Percentiles rank a stretch among this genome's conserved stretches.
Evolutionary conservation across 1,140 invertebrate species (phyloP).

Genomic region (Atta cephalotes): DNA sequence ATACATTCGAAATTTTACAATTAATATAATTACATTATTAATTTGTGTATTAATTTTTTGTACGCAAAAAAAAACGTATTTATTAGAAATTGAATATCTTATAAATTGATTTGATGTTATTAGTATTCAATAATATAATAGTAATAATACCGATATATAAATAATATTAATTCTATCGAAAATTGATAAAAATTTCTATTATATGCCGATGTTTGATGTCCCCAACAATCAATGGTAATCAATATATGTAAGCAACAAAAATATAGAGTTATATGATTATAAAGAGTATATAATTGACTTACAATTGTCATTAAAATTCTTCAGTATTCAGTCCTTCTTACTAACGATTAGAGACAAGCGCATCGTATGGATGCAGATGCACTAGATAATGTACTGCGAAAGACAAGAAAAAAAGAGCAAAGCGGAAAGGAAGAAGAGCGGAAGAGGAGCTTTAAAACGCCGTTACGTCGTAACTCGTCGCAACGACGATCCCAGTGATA

Average conservation of each 20-base stretch:
- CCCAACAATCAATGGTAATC: background rate
- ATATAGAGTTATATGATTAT: background rate
- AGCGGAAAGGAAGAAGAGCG: background rate
- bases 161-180: background rate
- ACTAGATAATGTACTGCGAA: conserved; percentile 7
- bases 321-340: background rate
- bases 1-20: background rate
- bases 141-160: background rate
- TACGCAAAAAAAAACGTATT: background rate
- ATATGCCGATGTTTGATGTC: background rate
- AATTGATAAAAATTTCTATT: conserved; percentile 15
- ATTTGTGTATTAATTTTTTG: background rate
- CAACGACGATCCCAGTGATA: conserved; percentile 58
- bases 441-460: conserved; percentile 33
- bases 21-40: background rate
- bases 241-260: background rate
- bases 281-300: background rate
- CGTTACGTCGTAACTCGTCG: conserved; percentile 57
- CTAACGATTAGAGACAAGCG: background rate
- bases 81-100: background rate
- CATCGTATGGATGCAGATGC: conserved; percentile 8
- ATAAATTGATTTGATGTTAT: background rate
- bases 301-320: background rate
- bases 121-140: background rate
- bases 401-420: conserved; percentile 2